Percentiles rank a stretch among this genome's conserved stretches.
Evolutionary conservation across 2,797 vertebrate species (phyloP).

Genomic region (Vespertilio murinus): DNA sequence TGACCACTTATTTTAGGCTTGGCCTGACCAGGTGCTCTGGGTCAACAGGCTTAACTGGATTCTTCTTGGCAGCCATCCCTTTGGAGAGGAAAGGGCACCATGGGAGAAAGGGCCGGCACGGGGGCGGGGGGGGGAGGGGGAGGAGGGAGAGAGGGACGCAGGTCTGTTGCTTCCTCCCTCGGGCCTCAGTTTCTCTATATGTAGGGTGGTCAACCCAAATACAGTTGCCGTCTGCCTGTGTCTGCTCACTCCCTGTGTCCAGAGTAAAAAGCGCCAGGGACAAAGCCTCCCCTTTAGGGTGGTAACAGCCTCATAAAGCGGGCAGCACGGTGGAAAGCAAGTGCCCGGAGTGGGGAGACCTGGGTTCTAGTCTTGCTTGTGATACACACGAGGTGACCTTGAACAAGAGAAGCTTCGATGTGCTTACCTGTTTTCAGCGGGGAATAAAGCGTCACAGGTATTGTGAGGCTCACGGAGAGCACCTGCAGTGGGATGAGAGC

Average conservation of each 20-base stretch:
- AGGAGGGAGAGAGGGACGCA: neutral
- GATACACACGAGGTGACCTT: neutral
- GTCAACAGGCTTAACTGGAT: slow-evolving; percentile 74
- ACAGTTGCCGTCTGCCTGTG: no score
- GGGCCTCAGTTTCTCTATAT: neutral
- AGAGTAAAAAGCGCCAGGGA: neutral
- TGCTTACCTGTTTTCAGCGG: slow-evolving; percentile 11
- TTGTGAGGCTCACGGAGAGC: neutral
- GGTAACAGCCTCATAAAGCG: neutral
- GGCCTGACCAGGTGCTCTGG: slow-evolving; percentile 70
- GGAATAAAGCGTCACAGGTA: neutral
- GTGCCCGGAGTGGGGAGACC: neutral
- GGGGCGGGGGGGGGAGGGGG: neutral
- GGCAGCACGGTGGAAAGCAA: neutral
- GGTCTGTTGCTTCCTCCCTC: neutral
- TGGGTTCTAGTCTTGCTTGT: neutral
- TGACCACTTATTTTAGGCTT: slow-evolving; percentile 71
- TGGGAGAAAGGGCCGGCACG: neutral
- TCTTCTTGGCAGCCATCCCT: slow-evolving; percentile 29
- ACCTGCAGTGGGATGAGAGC: neutral
- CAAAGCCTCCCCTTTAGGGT: neutral
- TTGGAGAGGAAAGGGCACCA: neutral
- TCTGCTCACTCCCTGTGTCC: neutral
- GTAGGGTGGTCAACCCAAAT: no score
- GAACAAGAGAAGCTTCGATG: neutral